Percentiles rank a stretch among this genome's conserved stretches.
These are phyloP conservation scores for Phortica magna DNA, from an alignment of 2,888 invertebrate species.

Conservation along the genomic window DNA sequence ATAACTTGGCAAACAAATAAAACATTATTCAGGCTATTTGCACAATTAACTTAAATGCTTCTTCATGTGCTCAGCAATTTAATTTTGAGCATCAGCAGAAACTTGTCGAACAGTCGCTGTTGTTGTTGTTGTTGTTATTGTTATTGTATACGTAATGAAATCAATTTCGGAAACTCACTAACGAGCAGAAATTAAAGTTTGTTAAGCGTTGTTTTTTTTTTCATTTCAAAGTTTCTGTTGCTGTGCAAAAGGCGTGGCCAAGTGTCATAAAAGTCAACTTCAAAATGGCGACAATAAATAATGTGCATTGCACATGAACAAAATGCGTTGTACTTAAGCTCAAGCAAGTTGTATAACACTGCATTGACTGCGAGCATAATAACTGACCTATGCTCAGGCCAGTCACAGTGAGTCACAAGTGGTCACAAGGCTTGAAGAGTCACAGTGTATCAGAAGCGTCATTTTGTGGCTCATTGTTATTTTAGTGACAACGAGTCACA, in stretches of 20 bases:
- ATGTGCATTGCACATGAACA: too few relatives aligned
- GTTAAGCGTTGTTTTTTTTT: background rate
- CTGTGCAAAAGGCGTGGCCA: conserved; percentile 31
- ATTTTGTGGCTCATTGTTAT: too few relatives aligned
- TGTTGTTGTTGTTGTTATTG: too few relatives aligned
- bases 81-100: conserved; percentile 44
- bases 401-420: too few relatives aligned
- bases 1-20: background rate
- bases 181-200: conserved; percentile 35
- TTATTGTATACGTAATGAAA: conserved; percentile 25
- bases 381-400: too few relatives aligned
- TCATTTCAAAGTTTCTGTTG: too few relatives aligned
- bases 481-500: too few relatives aligned
- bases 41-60: conserved; percentile 49
- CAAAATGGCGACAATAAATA: conserved; percentile 47
- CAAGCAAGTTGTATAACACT: too few relatives aligned
- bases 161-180: conserved; percentile 40
- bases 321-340: too few relatives aligned
- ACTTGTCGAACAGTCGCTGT: background rate
- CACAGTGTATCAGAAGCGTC: too few relatives aligned
- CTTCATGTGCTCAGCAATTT: conserved; percentile 34
- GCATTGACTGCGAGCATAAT: too few relatives aligned
- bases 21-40: background rate
- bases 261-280: conserved; percentile 53
- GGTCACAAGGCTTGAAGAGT: too few relatives aligned